Conservation (phyloP, 2,797 vertebrate species). For the Sebastes wilsoni region DNA sequence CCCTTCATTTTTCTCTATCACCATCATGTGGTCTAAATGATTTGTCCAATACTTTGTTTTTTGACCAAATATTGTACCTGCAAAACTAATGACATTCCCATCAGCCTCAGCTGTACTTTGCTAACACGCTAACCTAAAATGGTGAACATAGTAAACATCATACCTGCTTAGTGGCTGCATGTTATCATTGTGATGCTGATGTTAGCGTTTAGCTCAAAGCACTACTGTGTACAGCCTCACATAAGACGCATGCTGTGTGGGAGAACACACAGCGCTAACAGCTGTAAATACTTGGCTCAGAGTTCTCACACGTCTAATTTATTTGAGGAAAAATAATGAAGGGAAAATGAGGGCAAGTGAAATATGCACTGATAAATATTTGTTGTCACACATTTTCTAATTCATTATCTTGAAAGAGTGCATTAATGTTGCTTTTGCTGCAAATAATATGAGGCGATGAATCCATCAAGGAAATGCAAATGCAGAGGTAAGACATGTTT, state of each 20-base stretch:
- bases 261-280: not conserved
- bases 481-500: not conserved
- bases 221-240: not conserved
- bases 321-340: not conserved
- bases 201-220: not conserved
- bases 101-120: not conserved
- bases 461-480: constrained; percentile 5
- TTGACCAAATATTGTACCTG: not conserved
- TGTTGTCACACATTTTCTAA: constrained; percentile 2
- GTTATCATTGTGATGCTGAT: not conserved
- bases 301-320: not conserved
- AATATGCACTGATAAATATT: constrained; percentile 13
- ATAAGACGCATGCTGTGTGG: not conserved
- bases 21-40: not conserved
- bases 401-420: not conserved
- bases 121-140: not conserved
- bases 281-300: not conserved
- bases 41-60: not conserved
- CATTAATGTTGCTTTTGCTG: constrained; percentile 13
- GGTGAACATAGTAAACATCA: not conserved
- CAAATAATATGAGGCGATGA: constrained; percentile 4
- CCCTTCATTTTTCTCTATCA: not conserved
- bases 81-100: not conserved
- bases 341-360: constrained; percentile 9
- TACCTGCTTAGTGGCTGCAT: not conserved